Conservation (phyloP, 2,797 vertebrate species). For the Microcaecilia unicolor region DNA sequence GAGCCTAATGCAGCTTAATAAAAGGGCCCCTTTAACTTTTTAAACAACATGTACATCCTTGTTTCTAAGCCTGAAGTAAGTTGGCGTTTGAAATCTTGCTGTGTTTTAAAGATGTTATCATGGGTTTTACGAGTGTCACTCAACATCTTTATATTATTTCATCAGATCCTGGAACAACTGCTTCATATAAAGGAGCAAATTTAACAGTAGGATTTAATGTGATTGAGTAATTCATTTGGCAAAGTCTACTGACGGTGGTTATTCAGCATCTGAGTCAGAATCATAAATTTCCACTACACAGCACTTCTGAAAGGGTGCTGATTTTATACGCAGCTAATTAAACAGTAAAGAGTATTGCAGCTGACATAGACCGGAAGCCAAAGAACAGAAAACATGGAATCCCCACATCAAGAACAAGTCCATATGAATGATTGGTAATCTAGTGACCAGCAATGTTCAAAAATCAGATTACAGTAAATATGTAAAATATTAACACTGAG, state of each 20-base stretch:
- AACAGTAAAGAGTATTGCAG: not conserved
- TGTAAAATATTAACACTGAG: too few relatives aligned
- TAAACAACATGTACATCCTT: too few relatives aligned
- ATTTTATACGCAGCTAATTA: constrained; percentile 34
- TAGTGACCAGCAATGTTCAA: too few relatives aligned
- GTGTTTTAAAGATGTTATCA: too few relatives aligned
- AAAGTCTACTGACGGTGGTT: constrained; percentile 34
- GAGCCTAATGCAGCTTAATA: too few relatives aligned
- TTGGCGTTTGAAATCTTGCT: too few relatives aligned
- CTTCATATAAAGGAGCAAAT: constrained; percentile 23
- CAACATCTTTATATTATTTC: constrained; percentile 22
- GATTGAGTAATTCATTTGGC: constrained; percentile 31
- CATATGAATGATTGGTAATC: too few relatives aligned
- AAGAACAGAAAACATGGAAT: too few relatives aligned
- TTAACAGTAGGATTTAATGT: constrained; percentile 33
- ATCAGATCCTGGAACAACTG: constrained; percentile 19
- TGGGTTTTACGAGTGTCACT: constrained; percentile 11
- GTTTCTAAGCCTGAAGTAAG: too few relatives aligned
- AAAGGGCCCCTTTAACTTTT: too few relatives aligned
- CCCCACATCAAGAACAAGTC: too few relatives aligned
- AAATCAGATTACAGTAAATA: too few relatives aligned
- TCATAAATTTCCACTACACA: constrained; percentile 42
- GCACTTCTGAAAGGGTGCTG: constrained; percentile 29
- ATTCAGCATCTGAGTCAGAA: constrained; percentile 43
- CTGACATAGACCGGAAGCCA: not conserved